Base-by-base conservation (phyloP, 2,888 invertebrate genomes). In the Andrena chrysosceles region DNA sequence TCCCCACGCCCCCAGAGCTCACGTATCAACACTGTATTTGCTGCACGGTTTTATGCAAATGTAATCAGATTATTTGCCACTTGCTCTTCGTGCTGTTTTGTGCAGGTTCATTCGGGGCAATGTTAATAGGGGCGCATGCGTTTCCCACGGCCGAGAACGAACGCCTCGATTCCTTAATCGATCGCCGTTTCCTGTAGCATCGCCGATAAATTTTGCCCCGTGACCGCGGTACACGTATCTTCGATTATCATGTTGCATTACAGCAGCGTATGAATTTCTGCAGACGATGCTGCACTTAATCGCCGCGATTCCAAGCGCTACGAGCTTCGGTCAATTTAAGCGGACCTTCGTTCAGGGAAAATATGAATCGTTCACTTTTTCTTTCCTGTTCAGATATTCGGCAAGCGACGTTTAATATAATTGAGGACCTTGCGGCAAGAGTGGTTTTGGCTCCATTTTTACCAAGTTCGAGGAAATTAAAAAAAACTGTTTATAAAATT, bases 1-100 rank as follows among this genome's bases (percentile, higher is more conserved):
- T 35, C 35, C 62, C 54, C 42, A 26, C 10, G 31, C 8, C 5
- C 69, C 7, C 74, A 60, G 42, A 77, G 83, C 85, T 85, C 83
- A 77, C 78, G 80, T 87, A 88, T 87, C 87, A 85, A 80, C 81
- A 75, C 74, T 66, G 81, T 83, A 83, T 83, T 84, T 78, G 81
- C 85, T 74, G 77, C 87, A 77, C 81, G 81, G 87, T 89, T 90
- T 89, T 89, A 92, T 90, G 90, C 89, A 91, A 91, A 91, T 90
- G 90, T 87, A 91, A 91, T 91, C 91, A 91, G 90, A 90, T 91
- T 87, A 87, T 89, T 88, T 87, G 86, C 87, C 84, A 87, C 89
- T 90, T 85, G 87, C 86, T 77, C 87, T 23, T 26, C 4, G 56
- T 71, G 77, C 73, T 80, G 87, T 85, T 85, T 81, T 87, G 86